Percentiles rank a stretch among this genome's conserved stretches.
phyloP scores from a whole-genome alignment of 2,797 vertebrate species.

The Propithecus perrieri region DNA sequence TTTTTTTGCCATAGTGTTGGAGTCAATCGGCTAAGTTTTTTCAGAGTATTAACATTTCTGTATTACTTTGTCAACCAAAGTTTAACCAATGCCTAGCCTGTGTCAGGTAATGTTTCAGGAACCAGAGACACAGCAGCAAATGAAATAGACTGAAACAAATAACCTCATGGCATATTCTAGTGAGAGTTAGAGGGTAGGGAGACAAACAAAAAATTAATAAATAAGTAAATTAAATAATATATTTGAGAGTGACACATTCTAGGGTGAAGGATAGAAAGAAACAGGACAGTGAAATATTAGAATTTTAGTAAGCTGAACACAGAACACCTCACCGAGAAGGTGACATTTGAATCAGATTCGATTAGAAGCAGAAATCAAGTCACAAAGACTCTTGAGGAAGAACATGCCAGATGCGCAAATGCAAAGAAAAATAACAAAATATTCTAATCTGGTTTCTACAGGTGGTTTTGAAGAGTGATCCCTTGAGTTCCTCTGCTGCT shows the following conservation, averaged over 20 bases:
- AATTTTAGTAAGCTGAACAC: not conserved
- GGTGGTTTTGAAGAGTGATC: not conserved
- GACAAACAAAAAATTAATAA: not conserved
- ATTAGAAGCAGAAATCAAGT: not conserved
- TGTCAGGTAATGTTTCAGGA: not conserved
- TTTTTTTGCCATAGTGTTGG: not conserved
- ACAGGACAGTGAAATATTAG: accelerated
- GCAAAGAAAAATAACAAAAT: not conserved
- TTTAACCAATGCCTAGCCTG: not conserved
- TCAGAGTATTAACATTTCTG: not conserved
- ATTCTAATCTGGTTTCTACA: not conserved
- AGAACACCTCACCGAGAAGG: not conserved
- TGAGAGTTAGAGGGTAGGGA: accelerated
- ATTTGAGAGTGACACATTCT: not conserved
- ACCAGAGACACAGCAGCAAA: not conserved
- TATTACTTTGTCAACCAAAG: not conserved
- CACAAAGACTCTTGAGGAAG: not conserved
- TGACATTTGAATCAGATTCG: not conserved
- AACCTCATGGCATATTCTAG: not conserved
- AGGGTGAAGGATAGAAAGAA: not conserved
- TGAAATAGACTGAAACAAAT: not conserved
- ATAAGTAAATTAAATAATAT: not conserved
- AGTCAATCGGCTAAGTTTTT: not conserved
- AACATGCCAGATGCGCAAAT: not conserved
- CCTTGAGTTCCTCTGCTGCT: not conserved